Base-by-base conservation (phyloP, 2,888 invertebrate species). In the Alitta virens region DNA sequence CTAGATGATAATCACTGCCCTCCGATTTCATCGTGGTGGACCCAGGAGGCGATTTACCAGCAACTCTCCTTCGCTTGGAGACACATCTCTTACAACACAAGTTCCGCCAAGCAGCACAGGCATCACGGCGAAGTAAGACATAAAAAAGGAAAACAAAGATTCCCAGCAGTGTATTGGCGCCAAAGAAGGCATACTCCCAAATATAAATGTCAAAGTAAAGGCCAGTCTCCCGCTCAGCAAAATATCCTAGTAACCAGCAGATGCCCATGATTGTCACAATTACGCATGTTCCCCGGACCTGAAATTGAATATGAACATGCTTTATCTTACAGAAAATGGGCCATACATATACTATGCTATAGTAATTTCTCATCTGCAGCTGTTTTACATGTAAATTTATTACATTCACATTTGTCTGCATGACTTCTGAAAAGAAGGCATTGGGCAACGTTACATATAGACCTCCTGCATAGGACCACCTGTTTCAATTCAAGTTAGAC, bases 1-100 rank as follows among this genome's bases (percentile, higher is more conserved):
- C 61, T n/a, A 61, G 56, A 16, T 55, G 55, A 38, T 61, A 61
- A 24, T 61, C 61, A 50, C 59, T 59, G 23, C 61, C 61, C 56
- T 61, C 61, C 2, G 55, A 49, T 16, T 24, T 43, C 42, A 53
- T 53, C 18, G 55, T 40, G n/a, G 56, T 61, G 24, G 56, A 55
- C 23, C 59, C 59, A 38, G 51, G 26, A 7, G 56, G 46, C 23
- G 16, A 49, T 43, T 61, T 61, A 33, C 61, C 61, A 2, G 61
- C 61, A 27, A 61, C 61, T 24, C 61, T 40, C 49, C 61, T 46
- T n/a, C 61, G 43, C 23, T 55, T 56, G 49, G 42, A 24, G 3
- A 18, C 18, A 25, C 49, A 49, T 18, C 46, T 25, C 14, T 16
- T 40, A 27, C 62, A 62, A 51, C 56, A 62, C 33, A 27, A 26